Evolutionary conservation across 1,140 invertebrate genomes (phyloP).

Genomic region (Triops longicaudatus): DNA sequence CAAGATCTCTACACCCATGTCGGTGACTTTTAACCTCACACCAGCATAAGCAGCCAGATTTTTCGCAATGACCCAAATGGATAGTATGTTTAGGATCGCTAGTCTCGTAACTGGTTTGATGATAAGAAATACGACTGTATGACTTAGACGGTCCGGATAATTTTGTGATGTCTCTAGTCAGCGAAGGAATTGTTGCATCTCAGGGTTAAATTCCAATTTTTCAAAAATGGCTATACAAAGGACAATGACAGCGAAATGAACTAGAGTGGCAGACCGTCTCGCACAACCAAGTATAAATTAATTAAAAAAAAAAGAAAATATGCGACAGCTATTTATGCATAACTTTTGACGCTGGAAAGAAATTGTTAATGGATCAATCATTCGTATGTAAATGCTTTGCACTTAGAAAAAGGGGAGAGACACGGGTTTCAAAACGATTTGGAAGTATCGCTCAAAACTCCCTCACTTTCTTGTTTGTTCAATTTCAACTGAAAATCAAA

Average conservation of each 20-base stretch:
- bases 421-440: not conserved
- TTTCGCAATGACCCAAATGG: not conserved
- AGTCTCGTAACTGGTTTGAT: not conserved
- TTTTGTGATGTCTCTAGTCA: slow-evolving; percentile 12
- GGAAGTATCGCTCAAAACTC: slow-evolving; percentile 5
- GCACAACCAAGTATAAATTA: not conserved
- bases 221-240: not conserved
- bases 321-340: not conserved
- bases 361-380: not conserved
- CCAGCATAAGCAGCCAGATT: slow-evolving; percentile 52
- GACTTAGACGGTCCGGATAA: not conserved
- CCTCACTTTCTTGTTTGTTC: not conserved
- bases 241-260: not conserved
- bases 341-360: not conserved
- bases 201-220: slow-evolving; percentile 4
- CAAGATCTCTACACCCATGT: slow-evolving; percentile 66
- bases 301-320: not conserved
- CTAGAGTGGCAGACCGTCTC: not conserved
- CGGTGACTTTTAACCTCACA: slow-evolving; percentile 81
- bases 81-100: not conserved
- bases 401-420: not conserved
- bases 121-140: not conserved
- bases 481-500: slow-evolving; percentile 14
- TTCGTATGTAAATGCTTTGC: not conserved
- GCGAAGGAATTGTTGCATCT: slow-evolving; percentile 15